Conservation (phyloP, 2,113 vertebrate species). For the Aythya baeri region DNA sequence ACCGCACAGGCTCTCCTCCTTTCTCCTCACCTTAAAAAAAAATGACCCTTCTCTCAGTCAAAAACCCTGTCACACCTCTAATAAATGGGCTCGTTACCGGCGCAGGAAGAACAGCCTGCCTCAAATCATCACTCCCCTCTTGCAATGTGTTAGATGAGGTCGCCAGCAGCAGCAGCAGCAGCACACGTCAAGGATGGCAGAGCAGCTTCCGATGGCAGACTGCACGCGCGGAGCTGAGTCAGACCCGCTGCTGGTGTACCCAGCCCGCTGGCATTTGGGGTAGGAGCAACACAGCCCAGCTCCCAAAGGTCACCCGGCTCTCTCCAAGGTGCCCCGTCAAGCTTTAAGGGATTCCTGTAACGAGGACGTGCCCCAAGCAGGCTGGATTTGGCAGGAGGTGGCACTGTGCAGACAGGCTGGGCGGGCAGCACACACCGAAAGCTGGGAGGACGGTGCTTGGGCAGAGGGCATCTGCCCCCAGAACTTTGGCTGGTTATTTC, state of each 20-base stretch:
- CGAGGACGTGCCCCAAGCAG: fast-evolving
- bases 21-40: background rate
- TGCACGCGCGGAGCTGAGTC: background rate
- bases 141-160: background rate
- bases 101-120: background rate
- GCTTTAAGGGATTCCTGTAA: background rate
- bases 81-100: conserved; percentile 17
- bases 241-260: background rate
- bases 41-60: background rate
- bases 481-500: background rate
- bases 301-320: background rate
- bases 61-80: background rate
- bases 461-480: fast-evolving
- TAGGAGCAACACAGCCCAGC: fast-evolving
- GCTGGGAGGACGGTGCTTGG: background rate
- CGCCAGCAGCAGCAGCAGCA: background rate
- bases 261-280: background rate
- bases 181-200: background rate
- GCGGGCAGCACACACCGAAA: background rate
- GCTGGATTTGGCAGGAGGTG: fast-evolving
- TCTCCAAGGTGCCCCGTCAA: background rate
- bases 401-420: background rate
- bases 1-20: background rate
- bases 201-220: background rate
- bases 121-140: background rate